Base-by-base conservation (phyloP, 2,888 invertebrate genomes). In the Oegoconia quadripuncta region DNA sequence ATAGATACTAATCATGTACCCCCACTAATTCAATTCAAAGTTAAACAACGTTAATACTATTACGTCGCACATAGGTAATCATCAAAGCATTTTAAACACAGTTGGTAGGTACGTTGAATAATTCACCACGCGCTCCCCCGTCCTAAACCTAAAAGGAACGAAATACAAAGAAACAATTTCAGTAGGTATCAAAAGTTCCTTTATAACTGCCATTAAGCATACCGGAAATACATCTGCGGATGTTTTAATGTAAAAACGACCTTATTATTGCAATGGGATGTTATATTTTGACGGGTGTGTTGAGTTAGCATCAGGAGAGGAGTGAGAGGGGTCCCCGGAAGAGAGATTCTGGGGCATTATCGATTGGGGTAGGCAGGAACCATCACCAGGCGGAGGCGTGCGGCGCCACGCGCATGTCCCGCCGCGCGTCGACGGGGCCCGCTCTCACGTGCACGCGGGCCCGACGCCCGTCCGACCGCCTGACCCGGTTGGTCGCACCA, bases 331-430 rank as follows among this genome's bases (percentile, higher is more conserved):
- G 66, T 57, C 64, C 61, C 55, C 64, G 54, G 60, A n/a, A 62
- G 66, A 55, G 64, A 69, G 77, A 78, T 77, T 74, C 73, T 79
- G 81, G 80, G 76, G 69, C 67, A 64, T 69, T 83, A 84, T 86
- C 80, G 86, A 87, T 86, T 81, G 66, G 68, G 59, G 62, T n/a
- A n/a, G n/a, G n/a, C n/a, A n/a, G n/a, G 60, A 68, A 74, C 80
- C 81, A 79, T 73, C 81, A 81, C 74, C 73, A 70, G 65, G 46
- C 54, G 53, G 64, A 67, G 60, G 67, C 63, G 65, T 61, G 64
- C 66, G 70, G 68, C 63, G 63, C 52, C 62, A 56, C 66, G 76
- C 77, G 77, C 78, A 76, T 73, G 74, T 59, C 71, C 59, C 53
- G 50, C 15, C 46, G 49, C 50, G 46, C 41, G 55, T 53, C n/a